phyloP scores from a whole-genome alignment of 2,113 vertebrate genomes.

The Labrus mixtus region DNA sequence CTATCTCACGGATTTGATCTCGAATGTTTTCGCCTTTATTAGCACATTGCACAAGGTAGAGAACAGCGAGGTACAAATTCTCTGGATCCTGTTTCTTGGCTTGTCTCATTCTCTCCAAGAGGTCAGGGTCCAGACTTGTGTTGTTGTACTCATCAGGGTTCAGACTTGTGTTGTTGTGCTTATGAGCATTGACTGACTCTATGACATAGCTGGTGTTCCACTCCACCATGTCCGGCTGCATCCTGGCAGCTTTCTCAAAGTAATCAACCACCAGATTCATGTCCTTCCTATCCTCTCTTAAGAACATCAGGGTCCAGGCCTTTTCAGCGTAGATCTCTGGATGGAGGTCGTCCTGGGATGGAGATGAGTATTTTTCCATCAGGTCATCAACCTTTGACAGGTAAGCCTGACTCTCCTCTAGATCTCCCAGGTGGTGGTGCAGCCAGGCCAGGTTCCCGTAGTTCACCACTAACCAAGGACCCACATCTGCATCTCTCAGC shows the following conservation, averaged over 20 bases:
- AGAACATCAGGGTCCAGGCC: slow-evolving; percentile 76
- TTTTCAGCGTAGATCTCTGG: slow-evolving; percentile 73
- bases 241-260: slow-evolving; percentile 71
- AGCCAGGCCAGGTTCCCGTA: slow-evolving; percentile 75
- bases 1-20: slow-evolving; percentile 43
- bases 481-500: slow-evolving; percentile 65
- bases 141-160: accelerated
- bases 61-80: slow-evolving; percentile 57
- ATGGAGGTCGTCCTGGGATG: slow-evolving; percentile 48
- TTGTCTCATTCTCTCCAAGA: slow-evolving; percentile 48
- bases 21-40: neutral
- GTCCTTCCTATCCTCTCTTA: neutral
- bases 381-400: slow-evolving; percentile 48
- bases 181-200: neutral
- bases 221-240: slow-evolving; percentile 70
- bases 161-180: accelerated
- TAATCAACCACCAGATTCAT: slow-evolving; percentile 33
- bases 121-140: neutral
- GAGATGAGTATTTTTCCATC: slow-evolving; percentile 45
- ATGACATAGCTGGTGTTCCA: slow-evolving; percentile 62
- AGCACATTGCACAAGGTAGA: slow-evolving; percentile 38
- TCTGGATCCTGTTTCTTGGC: slow-evolving; percentile 57
- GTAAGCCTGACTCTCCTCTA: slow-evolving; percentile 27
- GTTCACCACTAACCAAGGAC: slow-evolving; percentile 75
- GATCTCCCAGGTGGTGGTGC: slow-evolving; percentile 44